phyloP scores from a whole-genome alignment of 2,888 invertebrate species.

The Acanthosepion esculentum region DNA sequence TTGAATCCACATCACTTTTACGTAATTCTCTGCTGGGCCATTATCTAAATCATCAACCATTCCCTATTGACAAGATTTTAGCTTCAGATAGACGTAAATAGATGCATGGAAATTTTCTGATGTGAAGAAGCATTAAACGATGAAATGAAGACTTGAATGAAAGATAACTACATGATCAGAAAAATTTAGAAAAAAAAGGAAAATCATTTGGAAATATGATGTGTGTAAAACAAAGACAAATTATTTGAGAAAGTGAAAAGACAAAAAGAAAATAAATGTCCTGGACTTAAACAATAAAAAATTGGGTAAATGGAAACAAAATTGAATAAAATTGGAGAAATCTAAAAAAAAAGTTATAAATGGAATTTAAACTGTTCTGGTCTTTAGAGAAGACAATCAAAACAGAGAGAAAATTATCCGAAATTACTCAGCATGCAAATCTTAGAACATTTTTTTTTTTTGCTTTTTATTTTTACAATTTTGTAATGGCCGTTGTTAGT shows the following conservation, averaged over 20 bases:
- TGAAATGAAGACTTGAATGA: background rate
- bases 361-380: conserved; percentile 21
- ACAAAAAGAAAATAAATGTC: conserved; percentile 33
- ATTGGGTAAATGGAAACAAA: background rate
- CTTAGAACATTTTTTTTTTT: background rate
- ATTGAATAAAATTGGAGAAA: background rate
- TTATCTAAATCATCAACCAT: background rate
- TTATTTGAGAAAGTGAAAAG: conserved; percentile 6
- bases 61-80: background rate
- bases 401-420: background rate
- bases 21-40: background rate
- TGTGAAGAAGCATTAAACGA: background rate
- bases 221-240: background rate
- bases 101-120: background rate
- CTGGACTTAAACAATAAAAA: background rate
- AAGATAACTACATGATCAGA: background rate
- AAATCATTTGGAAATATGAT: background rate
- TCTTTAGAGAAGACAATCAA: background rate
- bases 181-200: background rate
- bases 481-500: background rate
- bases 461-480: background rate
- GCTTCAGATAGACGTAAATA: background rate
- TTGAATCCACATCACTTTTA: background rate
- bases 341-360: background rate
- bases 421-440: conserved; percentile 8